phyloP scores from a whole-genome alignment of 2,888 invertebrate species.

The Linnaemya vulpina region DNA sequence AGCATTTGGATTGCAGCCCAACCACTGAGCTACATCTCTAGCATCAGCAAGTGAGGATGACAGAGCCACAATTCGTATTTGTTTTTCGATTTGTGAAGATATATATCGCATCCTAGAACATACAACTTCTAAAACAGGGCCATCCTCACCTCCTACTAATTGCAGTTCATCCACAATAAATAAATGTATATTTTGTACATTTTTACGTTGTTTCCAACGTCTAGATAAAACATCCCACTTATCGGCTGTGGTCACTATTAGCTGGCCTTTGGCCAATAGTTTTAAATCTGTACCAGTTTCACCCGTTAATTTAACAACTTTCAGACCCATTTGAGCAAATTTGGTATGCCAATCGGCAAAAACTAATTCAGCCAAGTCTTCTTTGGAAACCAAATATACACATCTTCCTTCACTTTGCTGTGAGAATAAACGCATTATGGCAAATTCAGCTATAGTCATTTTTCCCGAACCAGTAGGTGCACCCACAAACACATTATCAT shows the following conservation, averaged over 20 bases:
- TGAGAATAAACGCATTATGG: conserved; percentile 93
- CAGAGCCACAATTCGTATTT: conserved; percentile 96
- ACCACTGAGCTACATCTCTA: conserved; percentile 97
- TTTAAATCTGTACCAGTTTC: conserved; percentile 99
- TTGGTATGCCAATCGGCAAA: conserved; percentile 96
- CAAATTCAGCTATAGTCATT: conserved; percentile 98
- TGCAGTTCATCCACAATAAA: conserved; percentile 99
- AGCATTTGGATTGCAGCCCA: conserved; percentile 95
- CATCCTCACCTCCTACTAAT: conserved; percentile 93
- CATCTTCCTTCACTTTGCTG: conserved; percentile 91
- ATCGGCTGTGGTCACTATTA: conserved; percentile 98
- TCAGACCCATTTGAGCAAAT: conserved; percentile 90
- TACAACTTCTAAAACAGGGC: conserved; percentile 96
- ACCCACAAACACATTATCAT: conserved; percentile 98
- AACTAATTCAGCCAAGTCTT: conserved; percentile 94
- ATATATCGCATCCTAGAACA: conserved; percentile 97
- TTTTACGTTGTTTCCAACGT: conserved; percentile 99
- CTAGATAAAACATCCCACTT: conserved; percentile 99
- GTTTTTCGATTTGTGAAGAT: conserved; percentile 94
- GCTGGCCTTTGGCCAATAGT: conserved; percentile 94
- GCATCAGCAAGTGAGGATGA: conserved; percentile 97
- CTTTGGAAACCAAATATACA: conserved; percentile 96
- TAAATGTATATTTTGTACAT: conserved; percentile 97
- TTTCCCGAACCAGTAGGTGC: conserved; percentile 96
- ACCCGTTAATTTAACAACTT: conserved; percentile 95